phyloP scores from a whole-genome alignment of 2,113 vertebrate species.

The Ptilorrhoa leucosticta region DNA sequence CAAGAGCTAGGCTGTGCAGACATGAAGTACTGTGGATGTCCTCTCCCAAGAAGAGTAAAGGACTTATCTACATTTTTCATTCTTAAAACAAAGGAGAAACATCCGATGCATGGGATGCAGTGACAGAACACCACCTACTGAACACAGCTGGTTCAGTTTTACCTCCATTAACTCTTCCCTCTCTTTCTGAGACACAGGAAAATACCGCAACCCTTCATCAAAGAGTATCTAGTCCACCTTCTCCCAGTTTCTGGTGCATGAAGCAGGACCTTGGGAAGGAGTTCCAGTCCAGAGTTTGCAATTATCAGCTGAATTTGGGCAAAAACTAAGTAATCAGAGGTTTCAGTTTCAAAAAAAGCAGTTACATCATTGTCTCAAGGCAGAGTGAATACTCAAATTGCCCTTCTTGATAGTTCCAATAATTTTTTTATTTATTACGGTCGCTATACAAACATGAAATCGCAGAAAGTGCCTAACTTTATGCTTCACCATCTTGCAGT shows the following conservation, averaged over 20 bases:
- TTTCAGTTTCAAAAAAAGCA: neutral
- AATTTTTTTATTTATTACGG: neutral
- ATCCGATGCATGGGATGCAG: neutral
- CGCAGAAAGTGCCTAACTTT: neutral
- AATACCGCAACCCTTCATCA: neutral
- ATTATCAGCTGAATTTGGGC: neutral
- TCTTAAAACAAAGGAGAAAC: neutral
- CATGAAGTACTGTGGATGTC: neutral
- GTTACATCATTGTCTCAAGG: neutral
- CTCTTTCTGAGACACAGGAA: neutral
- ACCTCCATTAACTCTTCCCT: neutral
- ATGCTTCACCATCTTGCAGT: neutral
- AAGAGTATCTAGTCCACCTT: neutral
- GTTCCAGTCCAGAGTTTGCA: neutral
- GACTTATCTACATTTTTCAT: neutral
- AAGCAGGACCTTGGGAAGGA: neutral
- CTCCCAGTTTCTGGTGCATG: fast-evolving
- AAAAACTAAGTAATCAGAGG: neutral
- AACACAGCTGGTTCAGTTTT: neutral
- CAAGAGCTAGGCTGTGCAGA: neutral
- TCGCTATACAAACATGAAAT: slow-evolving; percentile 19
- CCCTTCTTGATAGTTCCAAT: neutral
- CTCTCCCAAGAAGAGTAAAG: neutral
- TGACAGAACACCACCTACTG: neutral
- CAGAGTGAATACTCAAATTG: neutral